phyloP scores from a whole-genome alignment of 2,888 invertebrate genomes.

The Heteropelma amictum region DNA sequence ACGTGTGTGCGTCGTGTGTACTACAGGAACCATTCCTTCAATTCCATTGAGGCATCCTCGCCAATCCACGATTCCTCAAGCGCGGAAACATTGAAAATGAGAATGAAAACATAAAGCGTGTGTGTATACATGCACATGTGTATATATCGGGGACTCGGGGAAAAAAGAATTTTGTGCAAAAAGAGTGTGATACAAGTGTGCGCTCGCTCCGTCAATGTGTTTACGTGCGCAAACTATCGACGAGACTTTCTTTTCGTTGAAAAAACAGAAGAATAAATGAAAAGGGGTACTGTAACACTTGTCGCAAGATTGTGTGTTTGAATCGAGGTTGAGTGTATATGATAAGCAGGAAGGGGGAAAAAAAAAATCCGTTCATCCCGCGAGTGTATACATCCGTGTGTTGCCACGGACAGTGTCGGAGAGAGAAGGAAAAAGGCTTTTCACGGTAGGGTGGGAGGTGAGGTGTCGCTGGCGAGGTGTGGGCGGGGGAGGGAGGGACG shows the following conservation, averaged over 20 bases:
- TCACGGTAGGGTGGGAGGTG: not conserved
- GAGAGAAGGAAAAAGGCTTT: not conserved
- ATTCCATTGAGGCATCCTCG: not conserved
- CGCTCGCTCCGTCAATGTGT: not conserved
- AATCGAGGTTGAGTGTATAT: not conserved
- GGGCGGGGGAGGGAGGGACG: conserved; percentile 48
- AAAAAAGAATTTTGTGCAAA: no score
- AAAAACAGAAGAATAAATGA: not conserved
- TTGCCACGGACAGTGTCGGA: not conserved
- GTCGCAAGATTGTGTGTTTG: not conserved
- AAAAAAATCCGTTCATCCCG: not conserved
- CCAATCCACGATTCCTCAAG: not conserved
- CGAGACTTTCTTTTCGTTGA: conserved; percentile 20
- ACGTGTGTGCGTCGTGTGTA: not conserved
- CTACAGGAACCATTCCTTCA: conserved; percentile 1
- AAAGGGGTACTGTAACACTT: no score
- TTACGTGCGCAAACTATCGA: not conserved
- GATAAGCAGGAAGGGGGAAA: not conserved
- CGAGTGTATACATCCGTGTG: not conserved
- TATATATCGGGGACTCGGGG: not conserved
- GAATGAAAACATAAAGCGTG: not conserved
- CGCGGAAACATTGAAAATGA: not conserved
- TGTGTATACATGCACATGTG: no score
- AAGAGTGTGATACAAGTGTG: conserved; percentile 12
- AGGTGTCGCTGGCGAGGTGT: conserved; percentile 44